Evolutionary conservation across 2,888 invertebrate genomes (phyloP).

Genomic region (Macrophya annulata): DNA sequence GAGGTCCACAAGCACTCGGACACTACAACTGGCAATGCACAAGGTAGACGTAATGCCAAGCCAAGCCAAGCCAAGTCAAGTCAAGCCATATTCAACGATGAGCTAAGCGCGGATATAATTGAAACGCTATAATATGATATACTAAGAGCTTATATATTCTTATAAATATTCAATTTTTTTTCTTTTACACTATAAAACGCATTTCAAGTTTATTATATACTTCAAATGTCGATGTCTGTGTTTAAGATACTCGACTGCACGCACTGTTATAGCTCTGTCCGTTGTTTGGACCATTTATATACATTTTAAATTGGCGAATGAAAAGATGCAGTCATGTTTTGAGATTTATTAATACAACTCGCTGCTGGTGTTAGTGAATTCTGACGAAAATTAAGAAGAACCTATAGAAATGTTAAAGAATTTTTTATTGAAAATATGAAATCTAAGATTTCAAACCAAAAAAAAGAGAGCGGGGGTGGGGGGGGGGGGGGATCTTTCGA

Average conservation of each 20-base stretch:
- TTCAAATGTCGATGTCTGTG: neutral
- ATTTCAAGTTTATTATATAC: neutral
- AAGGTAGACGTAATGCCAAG: constrained; percentile 36
- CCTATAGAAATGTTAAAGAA: too few relatives aligned
- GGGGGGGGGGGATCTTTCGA: too few relatives aligned
- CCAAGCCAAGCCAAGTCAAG: constrained; percentile 59
- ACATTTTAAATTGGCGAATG: neutral
- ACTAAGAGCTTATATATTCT: neutral
- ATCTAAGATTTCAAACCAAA: too few relatives aligned
- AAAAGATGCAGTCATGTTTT: neutral
- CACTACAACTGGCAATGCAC: constrained; percentile 56
- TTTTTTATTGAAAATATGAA: too few relatives aligned
- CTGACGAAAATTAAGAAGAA: neutral
- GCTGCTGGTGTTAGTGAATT: neutral
- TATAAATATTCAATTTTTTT: constrained; percentile 1
- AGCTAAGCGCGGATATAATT: constrained; percentile 66
- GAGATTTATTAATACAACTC: neutral
- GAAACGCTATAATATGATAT: neutral
- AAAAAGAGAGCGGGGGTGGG: too few relatives aligned
- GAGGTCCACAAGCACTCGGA: constrained; percentile 8
- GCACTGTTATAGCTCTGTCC: neutral
- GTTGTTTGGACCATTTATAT: neutral
- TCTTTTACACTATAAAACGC: constrained; percentile 6
- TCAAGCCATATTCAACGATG: constrained; percentile 69
- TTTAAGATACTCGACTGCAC: neutral